These are phyloP conservation scores for Charaxes varanes DNA, from an alignment of 1,140 invertebrate species.

Conservation along the genomic window DNA sequence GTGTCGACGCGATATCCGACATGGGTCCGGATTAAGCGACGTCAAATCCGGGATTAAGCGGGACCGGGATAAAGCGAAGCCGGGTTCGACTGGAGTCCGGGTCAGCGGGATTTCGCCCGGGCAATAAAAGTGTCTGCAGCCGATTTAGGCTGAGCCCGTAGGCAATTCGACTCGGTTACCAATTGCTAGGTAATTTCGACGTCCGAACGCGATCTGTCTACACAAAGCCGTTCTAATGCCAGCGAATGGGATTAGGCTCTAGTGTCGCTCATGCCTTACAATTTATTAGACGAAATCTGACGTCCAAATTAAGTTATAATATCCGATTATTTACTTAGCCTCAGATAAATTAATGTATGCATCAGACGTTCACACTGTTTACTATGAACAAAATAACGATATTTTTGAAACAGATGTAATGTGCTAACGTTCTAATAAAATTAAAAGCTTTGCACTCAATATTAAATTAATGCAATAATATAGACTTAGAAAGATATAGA, in stretches of 20 bases:
- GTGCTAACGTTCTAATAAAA: too few relatives aligned
- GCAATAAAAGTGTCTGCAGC: constrained; percentile 75
- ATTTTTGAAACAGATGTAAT: too few relatives aligned
- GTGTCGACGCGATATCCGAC: constrained; percentile 71
- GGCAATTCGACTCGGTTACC: constrained; percentile 66
- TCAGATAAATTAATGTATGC: not conserved
- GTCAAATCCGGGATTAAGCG: constrained; percentile 72
- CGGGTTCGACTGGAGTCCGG: constrained; percentile 51
- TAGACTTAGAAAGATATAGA: too few relatives aligned
- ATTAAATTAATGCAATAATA: too few relatives aligned
- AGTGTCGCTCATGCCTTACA: constrained; percentile 54
- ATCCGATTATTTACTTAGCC: not conserved
- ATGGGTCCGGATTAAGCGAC: constrained; percentile 73
- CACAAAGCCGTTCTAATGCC: constrained; percentile 68
- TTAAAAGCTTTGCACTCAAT: too few relatives aligned
- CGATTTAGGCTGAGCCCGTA: constrained; percentile 67
- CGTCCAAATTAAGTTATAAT: constrained; percentile 41
- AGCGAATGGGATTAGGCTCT: constrained; percentile 68
- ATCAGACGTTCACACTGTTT: too few relatives aligned
- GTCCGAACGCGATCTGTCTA: constrained; percentile 65
- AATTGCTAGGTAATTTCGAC: constrained; percentile 71
- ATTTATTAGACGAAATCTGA: constrained; percentile 66
- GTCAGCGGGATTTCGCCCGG: constrained; percentile 66
- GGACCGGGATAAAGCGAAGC: constrained; percentile 52
- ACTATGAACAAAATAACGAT: too few relatives aligned